Evolutionary conservation across 53 echinoderm and acorn worm species (phyloP), one percentile per base, ranked within the genome.

Genomic region (Paracentrotus lividus): DNA sequence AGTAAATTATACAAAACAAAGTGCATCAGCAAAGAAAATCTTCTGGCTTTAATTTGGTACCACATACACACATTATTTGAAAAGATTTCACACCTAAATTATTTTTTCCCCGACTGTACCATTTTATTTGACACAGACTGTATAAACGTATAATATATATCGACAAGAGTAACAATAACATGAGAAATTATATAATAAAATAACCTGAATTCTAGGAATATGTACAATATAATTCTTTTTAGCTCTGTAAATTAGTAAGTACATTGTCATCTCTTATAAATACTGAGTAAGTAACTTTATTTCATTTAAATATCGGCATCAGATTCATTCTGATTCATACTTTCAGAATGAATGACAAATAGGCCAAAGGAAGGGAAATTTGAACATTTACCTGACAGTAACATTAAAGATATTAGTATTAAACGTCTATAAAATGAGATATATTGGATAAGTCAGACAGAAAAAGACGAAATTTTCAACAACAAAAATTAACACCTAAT

Each of bases 271-370:
- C 20, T 49, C 45, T 49, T 47, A 49, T 47, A 81, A 81, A 81
- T 49, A 81, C 81, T 81, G 81, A 81, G 49, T 81, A 81, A 49
- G n/a, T 47, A 81, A n/a, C 45, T 45, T n/a, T 81, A 81, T 81
- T 81, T 81, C 81, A 81, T 81, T 47, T 45, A 47, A 77, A 77
- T 81, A 81, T 47, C 16, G n/a, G n/a, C 3, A 47, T 77, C 45
- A 81, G 47, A 40, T 42, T 36, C 20, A 20, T 72, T 36, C 72
- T 27, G 72, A 72, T 72, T 38, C 38, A 40, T 18, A 36, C 72
- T 72, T 38, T 40, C 57, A 72, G 72, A 18, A 5, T 38, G 20
- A 72, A 18, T 72, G 18, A 72, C 20, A 72, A 69, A 69, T 5
- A 14, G 66, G 31, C 29, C 7, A 31, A 69, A 32, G 40, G 40